These are phyloP conservation scores for Cynopterus brachyotis DNA, from an alignment of 2,113 vertebrate genomes.

Conservation along the genomic window DNA sequence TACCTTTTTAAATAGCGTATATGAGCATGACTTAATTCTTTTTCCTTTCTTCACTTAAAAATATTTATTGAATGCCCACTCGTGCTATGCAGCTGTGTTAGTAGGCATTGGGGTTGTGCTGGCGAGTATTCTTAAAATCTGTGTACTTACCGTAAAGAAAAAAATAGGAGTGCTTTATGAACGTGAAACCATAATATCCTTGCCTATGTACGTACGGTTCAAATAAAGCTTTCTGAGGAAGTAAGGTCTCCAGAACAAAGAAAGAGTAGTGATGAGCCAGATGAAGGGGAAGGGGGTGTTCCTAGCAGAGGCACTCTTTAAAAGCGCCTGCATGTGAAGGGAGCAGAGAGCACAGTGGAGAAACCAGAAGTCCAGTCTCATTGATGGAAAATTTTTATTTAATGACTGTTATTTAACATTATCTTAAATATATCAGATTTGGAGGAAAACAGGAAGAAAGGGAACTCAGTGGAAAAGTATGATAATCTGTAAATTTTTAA, in stretches of 20 bases:
- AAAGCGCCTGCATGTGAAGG: neutral
- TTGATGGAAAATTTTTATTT: neutral
- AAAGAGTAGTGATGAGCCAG: neutral
- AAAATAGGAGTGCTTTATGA: neutral
- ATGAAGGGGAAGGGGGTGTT: neutral
- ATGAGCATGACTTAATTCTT: neutral
- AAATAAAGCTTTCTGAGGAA: neutral
- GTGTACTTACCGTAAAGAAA: neutral
- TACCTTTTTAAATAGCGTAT: neutral
- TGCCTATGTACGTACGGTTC: neutral
- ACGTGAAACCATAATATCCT: neutral
- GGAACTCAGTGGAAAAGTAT: neutral
- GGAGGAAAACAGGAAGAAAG: conserved; percentile 11
- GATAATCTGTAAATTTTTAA: neutral
- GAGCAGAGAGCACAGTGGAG: neutral
- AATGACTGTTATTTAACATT: neutral
- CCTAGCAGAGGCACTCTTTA: neutral
- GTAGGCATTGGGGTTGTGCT: neutral
- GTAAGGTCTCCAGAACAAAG: neutral
- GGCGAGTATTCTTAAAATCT: neutral
- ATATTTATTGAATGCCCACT: neutral
- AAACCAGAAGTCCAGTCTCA: neutral
- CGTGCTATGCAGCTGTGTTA: neutral
- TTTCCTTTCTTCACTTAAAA: conserved; percentile 1
- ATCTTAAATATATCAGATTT: neutral